These are phyloP conservation scores for Oxyruncus cristatus DNA, from an alignment of 2,113 vertebrate genomes.

Conservation along the genomic window DNA sequence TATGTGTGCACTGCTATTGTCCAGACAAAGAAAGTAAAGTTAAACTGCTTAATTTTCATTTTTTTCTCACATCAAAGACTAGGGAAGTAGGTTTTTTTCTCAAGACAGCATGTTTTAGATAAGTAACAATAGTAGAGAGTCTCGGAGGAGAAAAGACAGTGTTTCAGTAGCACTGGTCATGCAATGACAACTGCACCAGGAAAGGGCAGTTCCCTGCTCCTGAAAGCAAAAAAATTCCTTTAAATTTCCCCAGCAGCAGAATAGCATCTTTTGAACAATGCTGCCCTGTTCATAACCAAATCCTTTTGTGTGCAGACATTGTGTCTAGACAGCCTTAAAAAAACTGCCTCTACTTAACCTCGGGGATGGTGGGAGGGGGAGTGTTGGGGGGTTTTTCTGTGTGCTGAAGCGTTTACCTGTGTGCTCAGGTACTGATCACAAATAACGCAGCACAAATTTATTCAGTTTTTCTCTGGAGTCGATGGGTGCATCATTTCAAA, in stretches of 20 bases:
- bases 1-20: not conserved
- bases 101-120: not conserved
- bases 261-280: not conserved
- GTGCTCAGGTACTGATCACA: not conserved
- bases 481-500: not conserved
- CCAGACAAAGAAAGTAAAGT: not conserved
- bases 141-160: not conserved
- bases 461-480: not conserved
- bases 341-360: not conserved
- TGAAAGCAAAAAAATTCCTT: not conserved
- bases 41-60: not conserved
- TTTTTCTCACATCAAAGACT: not conserved
- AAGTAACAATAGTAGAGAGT: not conserved
- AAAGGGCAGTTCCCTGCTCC: not conserved
- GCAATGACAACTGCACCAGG: not conserved
- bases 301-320: not conserved
- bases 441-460: not conserved
- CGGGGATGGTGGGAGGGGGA: not conserved
- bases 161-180: not conserved
- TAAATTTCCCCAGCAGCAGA: not conserved
- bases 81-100: not conserved
- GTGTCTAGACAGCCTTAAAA: slow-evolving; percentile 20
- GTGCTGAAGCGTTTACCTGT: not conserved
- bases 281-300: not conserved
- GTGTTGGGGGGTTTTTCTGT: not conserved